phyloP scores from a whole-genome alignment of 2,888 invertebrate genomes.

The Trichacis sp. region DNA sequence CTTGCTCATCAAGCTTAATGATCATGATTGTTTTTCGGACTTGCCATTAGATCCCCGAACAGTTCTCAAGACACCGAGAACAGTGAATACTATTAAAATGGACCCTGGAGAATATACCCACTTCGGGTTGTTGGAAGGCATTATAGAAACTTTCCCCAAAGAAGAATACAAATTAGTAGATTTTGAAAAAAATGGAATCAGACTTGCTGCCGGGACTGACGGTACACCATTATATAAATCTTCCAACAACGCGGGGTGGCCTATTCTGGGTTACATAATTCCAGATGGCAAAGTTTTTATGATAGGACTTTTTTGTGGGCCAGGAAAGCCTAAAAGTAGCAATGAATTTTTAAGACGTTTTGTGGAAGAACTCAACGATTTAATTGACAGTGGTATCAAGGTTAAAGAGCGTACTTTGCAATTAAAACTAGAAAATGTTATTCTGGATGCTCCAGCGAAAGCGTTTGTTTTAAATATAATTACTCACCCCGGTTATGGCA shows the following conservation, averaged over 20 bases:
- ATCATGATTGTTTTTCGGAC: too few relatives aligned
- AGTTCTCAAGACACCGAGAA: conserved; percentile 14
- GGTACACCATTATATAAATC: conserved; percentile 40
- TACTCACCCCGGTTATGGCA: conserved; percentile 40
- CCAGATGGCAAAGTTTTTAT: conserved; percentile 38
- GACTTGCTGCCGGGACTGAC: conserved; percentile 23
- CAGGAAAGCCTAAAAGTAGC: conserved; percentile 39
- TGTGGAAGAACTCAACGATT: conserved; percentile 32
- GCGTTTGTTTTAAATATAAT: conserved; percentile 37
- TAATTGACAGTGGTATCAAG: conserved; percentile 29
- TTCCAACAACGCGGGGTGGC: conserved; percentile 34
- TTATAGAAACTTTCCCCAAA: background rate
- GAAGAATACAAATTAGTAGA: background rate
- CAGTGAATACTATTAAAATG: conserved; percentile 4
- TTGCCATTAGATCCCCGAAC: conserved; percentile 10
- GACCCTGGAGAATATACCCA: conserved; percentile 22
- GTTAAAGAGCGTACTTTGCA: conserved; percentile 17
- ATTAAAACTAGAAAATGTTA: conserved; percentile 30
- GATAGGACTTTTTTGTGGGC: conserved; percentile 42
- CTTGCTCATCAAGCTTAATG: too few relatives aligned
- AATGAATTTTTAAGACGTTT: conserved; percentile 26
- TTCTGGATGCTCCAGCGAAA: conserved; percentile 46
- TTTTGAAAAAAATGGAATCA: conserved; percentile 6
- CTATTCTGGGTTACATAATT: conserved; percentile 38
- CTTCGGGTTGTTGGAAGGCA: conserved; percentile 15